Base-by-base conservation (phyloP, 2,888 invertebrate genomes). In the Epistrophe grossulariae region DNA sequence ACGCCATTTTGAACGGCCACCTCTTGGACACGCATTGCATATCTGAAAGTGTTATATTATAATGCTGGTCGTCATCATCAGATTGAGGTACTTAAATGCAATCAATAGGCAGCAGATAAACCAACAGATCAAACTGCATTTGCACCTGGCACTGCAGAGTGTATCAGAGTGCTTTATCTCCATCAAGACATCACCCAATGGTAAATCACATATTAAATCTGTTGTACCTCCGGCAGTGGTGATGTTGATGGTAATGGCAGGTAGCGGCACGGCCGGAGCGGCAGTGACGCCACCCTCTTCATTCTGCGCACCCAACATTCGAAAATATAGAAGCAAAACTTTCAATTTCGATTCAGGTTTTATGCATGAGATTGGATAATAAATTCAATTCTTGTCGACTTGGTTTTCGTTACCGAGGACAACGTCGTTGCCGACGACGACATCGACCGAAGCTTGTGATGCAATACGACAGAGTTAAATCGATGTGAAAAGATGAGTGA, bases 291-390 rank as follows among this genome's bases (percentile, higher is more conserved):
- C 81, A 52, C 19, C 66, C 35, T 24, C 48, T 35, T 13, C 45
- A 31, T 17, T 31, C 64, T 64, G 17, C 52, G 15, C 52, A 38
- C 38, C 50, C 13, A 11, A 9, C 74, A 45, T 19, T 50, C 55
- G 35, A 68, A 66, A 4, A 24, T 64, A 11, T 0, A 64, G 28
- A 62, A 45, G 66, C 60, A 66, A 73, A 84, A 84, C 84, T 84
- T 84, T 81, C 84, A 84, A 84, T 84, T 84, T 84, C 84, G 43
- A 77, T 55, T 84, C 77, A 81, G 77, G 84, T 77, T 84, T 80
- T 78, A 84, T 84, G 81, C 81, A 77, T 77, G 72, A 80, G 84
- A 81, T 84, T 84, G 84, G 81, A 84, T 84, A 81, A 84, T 84
- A 84, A 84, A 84, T 84, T 84, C 84, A 80, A 84, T 80, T 81